Evolutionary conservation across 2,113 vertebrate genomes (phyloP).

Genomic region (Mirza zaza): DNA sequence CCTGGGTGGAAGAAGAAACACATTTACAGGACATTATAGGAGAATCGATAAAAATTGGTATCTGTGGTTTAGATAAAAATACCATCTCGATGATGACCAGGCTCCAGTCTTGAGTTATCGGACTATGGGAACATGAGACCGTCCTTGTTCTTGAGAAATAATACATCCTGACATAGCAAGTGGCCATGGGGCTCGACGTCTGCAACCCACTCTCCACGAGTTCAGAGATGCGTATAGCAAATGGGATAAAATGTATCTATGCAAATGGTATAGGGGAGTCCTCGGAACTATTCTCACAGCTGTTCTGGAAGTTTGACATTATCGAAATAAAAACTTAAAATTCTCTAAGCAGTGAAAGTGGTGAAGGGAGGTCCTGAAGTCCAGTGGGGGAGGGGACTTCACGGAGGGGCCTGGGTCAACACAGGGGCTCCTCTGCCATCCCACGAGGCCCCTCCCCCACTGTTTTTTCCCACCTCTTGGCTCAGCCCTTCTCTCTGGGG

Average conservation of each 20-base stretch:
- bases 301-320: background rate
- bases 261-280: background rate
- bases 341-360: background rate
- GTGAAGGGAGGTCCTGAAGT: background rate
- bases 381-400: no score
- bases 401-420: rapidly evolving
- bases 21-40: background rate
- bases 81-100: background rate
- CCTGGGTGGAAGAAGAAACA: background rate
- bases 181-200: background rate
- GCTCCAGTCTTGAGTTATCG: no score
- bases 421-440: background rate
- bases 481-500: background rate
- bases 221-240: background rate
- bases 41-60: background rate
- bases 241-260: background rate
- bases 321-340: background rate
- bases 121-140: background rate
- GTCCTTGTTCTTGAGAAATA: background rate
- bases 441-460: rapidly evolving
- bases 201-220: background rate
- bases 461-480: background rate
- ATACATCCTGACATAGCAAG: rapidly evolving
- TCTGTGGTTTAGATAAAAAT: background rate
- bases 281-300: background rate